Conservation (phyloP, 2,113 vertebrate genomes). For the Ctenodactylus gundi region DNA sequence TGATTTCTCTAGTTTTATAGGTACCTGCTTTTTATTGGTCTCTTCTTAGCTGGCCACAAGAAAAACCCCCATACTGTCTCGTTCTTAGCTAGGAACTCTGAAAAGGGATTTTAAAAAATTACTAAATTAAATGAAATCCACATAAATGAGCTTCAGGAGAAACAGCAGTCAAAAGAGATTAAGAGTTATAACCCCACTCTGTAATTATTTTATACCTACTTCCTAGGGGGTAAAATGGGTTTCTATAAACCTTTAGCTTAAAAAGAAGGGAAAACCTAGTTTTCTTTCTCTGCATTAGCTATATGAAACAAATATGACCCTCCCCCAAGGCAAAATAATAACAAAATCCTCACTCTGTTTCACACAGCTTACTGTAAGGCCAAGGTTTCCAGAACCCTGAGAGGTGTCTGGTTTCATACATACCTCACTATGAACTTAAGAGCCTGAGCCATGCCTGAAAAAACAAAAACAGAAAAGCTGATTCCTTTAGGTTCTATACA, state of each 20-base stretch:
- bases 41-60: slow-evolving; percentile 37
- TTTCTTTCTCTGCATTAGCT: slow-evolving; percentile 45
- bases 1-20: slow-evolving; percentile 56
- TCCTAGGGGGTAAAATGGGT: neutral
- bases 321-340: neutral
- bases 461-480: slow-evolving; percentile 24
- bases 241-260: slow-evolving; percentile 44
- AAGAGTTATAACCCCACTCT: slow-evolving; percentile 19
- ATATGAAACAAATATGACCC: slow-evolving; percentile 17
- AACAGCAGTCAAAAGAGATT: slow-evolving; percentile 56
- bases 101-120: slow-evolving; percentile 21
- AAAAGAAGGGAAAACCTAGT: neutral
- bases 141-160: slow-evolving; percentile 12
- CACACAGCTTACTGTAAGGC: slow-evolving; percentile 21
- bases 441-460: slow-evolving; percentile 41
- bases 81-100: slow-evolving; percentile 25
- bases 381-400: slow-evolving; percentile 17
- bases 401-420: neutral
- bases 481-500: slow-evolving; percentile 24
- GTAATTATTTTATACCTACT: slow-evolving; percentile 49
- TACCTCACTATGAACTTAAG: neutral
- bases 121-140: slow-evolving; percentile 54
- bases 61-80: slow-evolving; percentile 46
- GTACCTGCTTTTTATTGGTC: slow-evolving; percentile 46
- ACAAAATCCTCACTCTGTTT: neutral